Conservation (phyloP, 2,113 vertebrate genomes). For the Sterrhoptilus dennistouni region DNA sequence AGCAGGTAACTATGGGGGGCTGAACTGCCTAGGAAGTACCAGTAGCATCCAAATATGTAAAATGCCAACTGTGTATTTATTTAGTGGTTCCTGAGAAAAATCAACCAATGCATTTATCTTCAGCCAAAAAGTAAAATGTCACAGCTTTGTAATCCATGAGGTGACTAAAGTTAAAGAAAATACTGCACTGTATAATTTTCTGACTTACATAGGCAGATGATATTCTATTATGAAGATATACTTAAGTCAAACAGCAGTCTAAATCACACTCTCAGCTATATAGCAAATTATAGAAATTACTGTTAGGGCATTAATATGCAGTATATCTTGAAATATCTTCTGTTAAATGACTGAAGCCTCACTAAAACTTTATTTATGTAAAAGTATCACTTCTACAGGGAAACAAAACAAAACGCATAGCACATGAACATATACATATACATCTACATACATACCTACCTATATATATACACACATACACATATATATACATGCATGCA, state of each 20-base stretch:
- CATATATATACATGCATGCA: fast-evolving
- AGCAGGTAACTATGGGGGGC: fast-evolving
- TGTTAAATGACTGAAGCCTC: neutral
- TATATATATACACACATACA: fast-evolving
- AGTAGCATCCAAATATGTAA: neutral
- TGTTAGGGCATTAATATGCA: neutral
- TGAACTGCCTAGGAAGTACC: neutral
- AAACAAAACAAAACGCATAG: neutral
- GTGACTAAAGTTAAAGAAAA: neutral
- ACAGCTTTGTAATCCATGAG: neutral
- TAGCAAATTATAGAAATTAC: neutral
- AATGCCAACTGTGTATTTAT: neutral
- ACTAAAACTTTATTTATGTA: neutral
- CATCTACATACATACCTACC: neutral
- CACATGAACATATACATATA: neutral
- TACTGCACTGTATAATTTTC: neutral
- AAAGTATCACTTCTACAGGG: neutral
- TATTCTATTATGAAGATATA: neutral
- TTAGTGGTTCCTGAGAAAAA: neutral
- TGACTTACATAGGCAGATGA: neutral
- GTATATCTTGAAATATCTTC: neutral
- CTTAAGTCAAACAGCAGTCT: neutral
- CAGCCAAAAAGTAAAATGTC: neutral
- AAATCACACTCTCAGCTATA: neutral
- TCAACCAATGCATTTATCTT: neutral